phyloP scores from a whole-genome alignment of 2,888 invertebrate genomes.

The Melieria omissa region DNA sequence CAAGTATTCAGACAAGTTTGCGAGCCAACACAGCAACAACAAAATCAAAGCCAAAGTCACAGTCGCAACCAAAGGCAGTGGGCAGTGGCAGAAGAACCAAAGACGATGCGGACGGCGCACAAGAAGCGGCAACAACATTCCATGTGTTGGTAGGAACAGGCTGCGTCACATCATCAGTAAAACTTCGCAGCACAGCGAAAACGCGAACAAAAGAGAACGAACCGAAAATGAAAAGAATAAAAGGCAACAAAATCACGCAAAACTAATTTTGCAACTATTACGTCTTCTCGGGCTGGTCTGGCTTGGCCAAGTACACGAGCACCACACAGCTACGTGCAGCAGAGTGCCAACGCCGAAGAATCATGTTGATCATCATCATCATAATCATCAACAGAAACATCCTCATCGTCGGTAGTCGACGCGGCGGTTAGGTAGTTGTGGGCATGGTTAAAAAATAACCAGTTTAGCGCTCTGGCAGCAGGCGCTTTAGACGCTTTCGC shows the following conservation, averaged over 20 bases:
- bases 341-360: too few relatives aligned
- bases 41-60: conserved; percentile 41
- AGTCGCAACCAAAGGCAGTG: conserved; percentile 23
- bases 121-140: too few relatives aligned
- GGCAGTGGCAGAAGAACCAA: not conserved
- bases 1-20: conserved; percentile 1
- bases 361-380: too few relatives aligned
- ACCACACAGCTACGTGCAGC: not conserved
- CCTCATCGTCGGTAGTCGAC: too few relatives aligned
- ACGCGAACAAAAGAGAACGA: not conserved
- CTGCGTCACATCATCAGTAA: not conserved
- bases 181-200: conserved; percentile 1
- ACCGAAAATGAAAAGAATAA: not conserved
- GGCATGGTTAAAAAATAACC: too few relatives aligned
- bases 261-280: conserved; percentile 36
- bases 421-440: too few relatives aligned
- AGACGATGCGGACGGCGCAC: too few relatives aligned
- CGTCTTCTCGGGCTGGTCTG: conserved; percentile 21
- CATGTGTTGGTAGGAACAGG: too few relatives aligned
- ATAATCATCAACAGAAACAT: too few relatives aligned
- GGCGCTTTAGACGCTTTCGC: too few relatives aligned
- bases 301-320: not conserved
- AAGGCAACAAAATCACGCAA: conserved; percentile 24
- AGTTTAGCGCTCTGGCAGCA: too few relatives aligned
- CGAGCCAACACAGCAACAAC: not conserved